phyloP scores from a whole-genome alignment of 2,888 invertebrate genomes.

The Cerastis leucographa region DNA sequence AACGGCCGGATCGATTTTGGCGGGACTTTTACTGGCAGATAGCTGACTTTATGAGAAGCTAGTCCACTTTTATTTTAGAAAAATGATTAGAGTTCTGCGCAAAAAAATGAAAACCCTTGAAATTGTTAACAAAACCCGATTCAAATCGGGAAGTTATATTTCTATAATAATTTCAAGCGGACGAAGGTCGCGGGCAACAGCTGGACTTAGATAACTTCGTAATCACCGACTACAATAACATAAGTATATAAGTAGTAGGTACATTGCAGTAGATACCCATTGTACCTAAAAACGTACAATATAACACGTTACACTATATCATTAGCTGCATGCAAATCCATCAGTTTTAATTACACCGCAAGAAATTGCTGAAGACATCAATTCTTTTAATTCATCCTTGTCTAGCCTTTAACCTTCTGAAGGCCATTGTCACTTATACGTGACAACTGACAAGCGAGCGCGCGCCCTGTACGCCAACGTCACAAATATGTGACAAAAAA shows the following conservation, averaged over 20 bases:
- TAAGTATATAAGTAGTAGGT: background rate
- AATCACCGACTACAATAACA: conserved; percentile 10
- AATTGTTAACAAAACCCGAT: background rate
- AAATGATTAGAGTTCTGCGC: background rate
- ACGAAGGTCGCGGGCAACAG: background rate
- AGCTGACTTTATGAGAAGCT: no score
- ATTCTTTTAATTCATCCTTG: conserved; percentile 25
- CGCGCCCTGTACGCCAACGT: no score
- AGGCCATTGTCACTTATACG: no score
- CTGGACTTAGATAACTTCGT: background rate
- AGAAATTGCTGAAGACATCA: conserved; percentile 7
- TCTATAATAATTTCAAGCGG: background rate
- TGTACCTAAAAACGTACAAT: no score
- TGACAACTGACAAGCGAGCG: no score
- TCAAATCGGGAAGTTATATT: background rate
- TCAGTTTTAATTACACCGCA: conserved; percentile 38
- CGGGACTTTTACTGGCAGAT: no score
- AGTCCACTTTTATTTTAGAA: no score
- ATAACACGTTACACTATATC: conserved; percentile 26
- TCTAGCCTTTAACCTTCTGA: no score
- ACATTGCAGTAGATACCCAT: background rate
- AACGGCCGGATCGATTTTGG: no score
- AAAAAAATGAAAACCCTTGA: background rate
- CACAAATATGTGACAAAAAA: no score
- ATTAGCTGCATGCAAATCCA: conserved; percentile 41